Evolutionary conservation across 30 jellyfish, hydroid and myxozoan species (phyloP).

Genomic region (Hydractinia symbiolongicarpus): DNA sequence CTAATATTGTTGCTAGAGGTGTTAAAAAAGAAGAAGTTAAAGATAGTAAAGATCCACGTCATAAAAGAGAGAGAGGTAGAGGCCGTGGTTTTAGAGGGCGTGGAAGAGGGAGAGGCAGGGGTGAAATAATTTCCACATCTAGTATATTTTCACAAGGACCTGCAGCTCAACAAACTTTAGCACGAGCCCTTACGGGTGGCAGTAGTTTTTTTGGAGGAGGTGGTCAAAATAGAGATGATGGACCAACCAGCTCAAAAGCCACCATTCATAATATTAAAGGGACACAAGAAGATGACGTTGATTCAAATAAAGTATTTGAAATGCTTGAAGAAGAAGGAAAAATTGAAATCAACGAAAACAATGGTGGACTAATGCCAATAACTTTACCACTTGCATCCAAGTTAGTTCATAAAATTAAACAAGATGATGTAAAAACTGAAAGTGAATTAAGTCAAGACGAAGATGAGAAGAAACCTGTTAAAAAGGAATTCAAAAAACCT

Average conservation of each 20-base stretch:
- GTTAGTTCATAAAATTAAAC: conserved; percentile 22
- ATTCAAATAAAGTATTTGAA: conserved; percentile 53
- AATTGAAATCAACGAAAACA: conserved; percentile 49
- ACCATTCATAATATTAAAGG: conserved; percentile 41
- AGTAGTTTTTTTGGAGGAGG: conserved; percentile 8
- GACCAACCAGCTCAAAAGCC: not conserved
- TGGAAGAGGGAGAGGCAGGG: conserved; percentile 86
- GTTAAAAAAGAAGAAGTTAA: conserved; percentile 34
- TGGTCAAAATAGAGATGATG: not conserved
- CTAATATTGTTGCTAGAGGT: conserved; percentile 63
- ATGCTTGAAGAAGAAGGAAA: conserved; percentile 67
- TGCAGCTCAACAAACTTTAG: conserved; percentile 40
- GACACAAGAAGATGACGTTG: conserved; percentile 42
- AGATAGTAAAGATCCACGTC: conserved; percentile 17
- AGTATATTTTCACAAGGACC: conserved; percentile 89
- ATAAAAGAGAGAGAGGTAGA: conserved; percentile 22
- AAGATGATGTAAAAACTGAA: conserved; percentile 22
- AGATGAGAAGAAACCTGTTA: conserved; percentile 9
- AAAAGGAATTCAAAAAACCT: not conserved
- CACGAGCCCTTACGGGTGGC: conserved; percentile 33
- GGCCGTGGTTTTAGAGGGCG: conserved; percentile 42
- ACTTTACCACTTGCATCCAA: conserved; percentile 79
- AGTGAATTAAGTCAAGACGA: not conserved
- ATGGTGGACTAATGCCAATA: conserved; percentile 65
- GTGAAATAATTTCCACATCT: conserved; percentile 59